Conservation (phyloP, 2,113 vertebrate genomes). For the Colaptes auratus region DNA sequence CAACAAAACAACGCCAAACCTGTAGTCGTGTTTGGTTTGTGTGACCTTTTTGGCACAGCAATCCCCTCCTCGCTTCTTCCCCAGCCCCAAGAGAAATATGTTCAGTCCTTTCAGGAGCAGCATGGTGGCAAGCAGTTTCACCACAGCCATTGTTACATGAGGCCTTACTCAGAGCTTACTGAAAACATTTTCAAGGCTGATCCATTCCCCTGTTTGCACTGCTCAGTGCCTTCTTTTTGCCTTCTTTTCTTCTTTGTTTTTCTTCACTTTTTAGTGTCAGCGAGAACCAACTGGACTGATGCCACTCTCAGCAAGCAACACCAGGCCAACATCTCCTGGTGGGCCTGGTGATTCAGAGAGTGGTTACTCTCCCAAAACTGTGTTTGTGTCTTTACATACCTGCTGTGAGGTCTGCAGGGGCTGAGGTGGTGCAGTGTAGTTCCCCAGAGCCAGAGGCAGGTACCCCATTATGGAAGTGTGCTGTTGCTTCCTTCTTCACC, state of each 20-base stretch:
- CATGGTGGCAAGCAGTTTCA: not conserved
- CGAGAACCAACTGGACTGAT: not conserved
- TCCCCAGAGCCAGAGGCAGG: not conserved
- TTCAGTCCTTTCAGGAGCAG: not conserved
- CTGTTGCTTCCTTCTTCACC: not conserved
- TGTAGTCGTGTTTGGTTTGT: not conserved
- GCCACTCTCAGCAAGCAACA: accelerated
- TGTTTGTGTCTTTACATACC: not conserved
- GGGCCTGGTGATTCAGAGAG: not conserved
- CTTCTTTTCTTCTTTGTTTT: too few relatives aligned
- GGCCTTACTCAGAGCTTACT: not conserved
- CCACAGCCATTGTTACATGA: accelerated
- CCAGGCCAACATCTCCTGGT: not conserved
- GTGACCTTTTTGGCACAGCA: not conserved
- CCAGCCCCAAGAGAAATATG: not conserved
- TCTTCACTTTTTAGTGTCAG: not conserved
- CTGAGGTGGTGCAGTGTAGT: not conserved
- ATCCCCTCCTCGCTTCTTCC: not conserved
- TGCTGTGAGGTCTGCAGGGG: not conserved
- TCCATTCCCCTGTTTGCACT: not conserved
- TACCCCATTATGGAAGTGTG: not conserved
- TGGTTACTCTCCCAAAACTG: not conserved
- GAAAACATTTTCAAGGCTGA: not conserved
- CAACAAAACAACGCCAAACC: not conserved
- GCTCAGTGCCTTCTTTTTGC: not conserved